A percentile compares a stretch with the other conserved stretches of the same genome.
Evolutionary conservation across 2,797 vertebrate species (phyloP).

Genomic region (Urophycis tenuis): DNA sequence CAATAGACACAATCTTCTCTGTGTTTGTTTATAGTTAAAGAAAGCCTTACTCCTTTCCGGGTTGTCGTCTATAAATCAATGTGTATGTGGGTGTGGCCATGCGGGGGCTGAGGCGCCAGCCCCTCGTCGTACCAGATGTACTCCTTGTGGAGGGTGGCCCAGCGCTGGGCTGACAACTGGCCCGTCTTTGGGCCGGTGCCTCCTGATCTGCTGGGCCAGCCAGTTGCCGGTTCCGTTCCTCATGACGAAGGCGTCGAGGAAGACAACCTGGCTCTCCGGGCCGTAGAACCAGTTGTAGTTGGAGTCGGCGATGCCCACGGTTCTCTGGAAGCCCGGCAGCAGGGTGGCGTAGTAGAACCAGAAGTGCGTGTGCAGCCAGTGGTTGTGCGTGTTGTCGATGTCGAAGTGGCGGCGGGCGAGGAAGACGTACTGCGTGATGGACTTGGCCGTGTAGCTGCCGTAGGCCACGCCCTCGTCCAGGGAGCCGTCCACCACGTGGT

Average conservation of each 20-base stretch:
- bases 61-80: constrained; percentile 78
- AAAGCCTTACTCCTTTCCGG: constrained; percentile 82
- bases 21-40: constrained; percentile 82
- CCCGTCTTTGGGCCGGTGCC: constrained; percentile 92
- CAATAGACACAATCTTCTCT: constrained; percentile 80
- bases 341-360: constrained; percentile 96
- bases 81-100: constrained; percentile 70
- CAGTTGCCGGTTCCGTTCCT: constrained; percentile 92
- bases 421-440: constrained; percentile 90
- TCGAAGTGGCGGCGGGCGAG: constrained; percentile 88
- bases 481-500: constrained; percentile 88
- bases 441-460: constrained; percentile 94
- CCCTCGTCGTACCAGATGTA: constrained; percentile 90
- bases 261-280: constrained; percentile 93
- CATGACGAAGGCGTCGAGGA: constrained; percentile 87
- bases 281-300: constrained; percentile 99
- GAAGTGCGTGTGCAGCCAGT: constrained; percentile 91
- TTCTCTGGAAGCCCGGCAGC: constrained; percentile 91
- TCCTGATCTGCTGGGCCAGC: constrained; percentile 93
- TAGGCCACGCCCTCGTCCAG: constrained; percentile 96
- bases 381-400: constrained; percentile 87
- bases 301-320: constrained; percentile 91
- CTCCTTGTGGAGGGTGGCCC: constrained; percentile 95
- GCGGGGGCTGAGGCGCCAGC: constrained; percentile 77
- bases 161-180: constrained; percentile 86